Conservation (phyloP, 2,797 vertebrate species). For the Psittacula echo region DNA sequence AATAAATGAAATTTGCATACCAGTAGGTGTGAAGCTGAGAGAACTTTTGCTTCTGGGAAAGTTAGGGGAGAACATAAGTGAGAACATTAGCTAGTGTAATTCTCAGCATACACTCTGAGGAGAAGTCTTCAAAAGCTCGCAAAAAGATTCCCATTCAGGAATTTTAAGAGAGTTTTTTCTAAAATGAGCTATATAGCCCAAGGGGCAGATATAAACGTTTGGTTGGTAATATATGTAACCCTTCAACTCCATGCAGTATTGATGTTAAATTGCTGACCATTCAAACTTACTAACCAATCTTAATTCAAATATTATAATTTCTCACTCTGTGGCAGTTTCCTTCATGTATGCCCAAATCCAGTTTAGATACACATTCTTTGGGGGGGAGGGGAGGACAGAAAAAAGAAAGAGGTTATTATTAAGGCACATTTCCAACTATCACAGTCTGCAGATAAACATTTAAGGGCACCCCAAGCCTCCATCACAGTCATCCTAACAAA, state of each 20-base stretch:
- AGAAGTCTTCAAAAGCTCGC: neutral
- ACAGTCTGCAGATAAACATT: neutral
- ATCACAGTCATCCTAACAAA: neutral
- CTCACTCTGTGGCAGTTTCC: neutral
- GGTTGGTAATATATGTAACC: neutral
- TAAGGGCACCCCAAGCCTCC: neutral
- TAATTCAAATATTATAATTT: neutral
- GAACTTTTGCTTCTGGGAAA: neutral
- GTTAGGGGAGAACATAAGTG: neutral
- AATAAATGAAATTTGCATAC: neutral
- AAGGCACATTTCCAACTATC: neutral
- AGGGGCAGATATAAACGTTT: neutral
- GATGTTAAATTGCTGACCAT: neutral
- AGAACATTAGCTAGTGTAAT: neutral
- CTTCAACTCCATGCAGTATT: neutral
- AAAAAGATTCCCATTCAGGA: neutral
- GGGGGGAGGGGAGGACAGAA: neutral
- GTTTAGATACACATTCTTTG: neutral
- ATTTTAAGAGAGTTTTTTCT: neutral
- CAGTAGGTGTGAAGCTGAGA: neutral
- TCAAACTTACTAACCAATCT: neutral
- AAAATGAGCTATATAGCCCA: neutral
- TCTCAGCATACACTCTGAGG: neutral
- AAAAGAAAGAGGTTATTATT: neutral
- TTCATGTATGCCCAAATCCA: neutral